Percentiles rank a stretch among this genome's conserved stretches.
Evolutionary conservation across 2,113 vertebrate species (phyloP).

Genomic region (Microtus pennsylvanicus): DNA sequence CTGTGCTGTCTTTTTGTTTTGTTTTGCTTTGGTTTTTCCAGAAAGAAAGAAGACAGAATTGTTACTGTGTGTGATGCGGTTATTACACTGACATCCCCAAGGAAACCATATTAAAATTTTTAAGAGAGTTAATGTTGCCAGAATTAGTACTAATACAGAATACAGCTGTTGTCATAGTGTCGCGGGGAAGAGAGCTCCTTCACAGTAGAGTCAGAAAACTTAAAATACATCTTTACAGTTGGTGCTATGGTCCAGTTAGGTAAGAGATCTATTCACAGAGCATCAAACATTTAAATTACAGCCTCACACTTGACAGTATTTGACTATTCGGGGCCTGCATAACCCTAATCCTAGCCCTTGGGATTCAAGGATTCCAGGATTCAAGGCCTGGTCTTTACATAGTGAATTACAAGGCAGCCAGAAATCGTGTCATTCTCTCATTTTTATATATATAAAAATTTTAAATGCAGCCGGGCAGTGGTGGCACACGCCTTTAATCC

Average conservation of each 20-base stretch:
- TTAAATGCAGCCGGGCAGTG: background rate
- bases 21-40: background rate
- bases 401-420: background rate
- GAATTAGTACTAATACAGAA: background rate
- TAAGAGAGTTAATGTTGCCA: background rate
- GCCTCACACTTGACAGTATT: background rate
- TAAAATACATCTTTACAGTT: background rate
- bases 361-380: background rate
- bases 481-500: too few relatives aligned
- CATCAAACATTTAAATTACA: background rate
- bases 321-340: background rate
- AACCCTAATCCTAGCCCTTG: background rate
- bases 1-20: background rate
- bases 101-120: background rate
- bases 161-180: background rate
- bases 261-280: background rate
- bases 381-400: background rate
- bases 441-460: background rate
- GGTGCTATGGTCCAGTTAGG: background rate
- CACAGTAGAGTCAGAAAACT: background rate
- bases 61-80: background rate
- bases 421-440: too few relatives aligned
- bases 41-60: background rate
- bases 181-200: background rate
- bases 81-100: conserved; percentile 7